Evolutionary conservation across 2,797 vertebrate genomes (phyloP).

Genomic region (Helostoma temminkii): DNA sequence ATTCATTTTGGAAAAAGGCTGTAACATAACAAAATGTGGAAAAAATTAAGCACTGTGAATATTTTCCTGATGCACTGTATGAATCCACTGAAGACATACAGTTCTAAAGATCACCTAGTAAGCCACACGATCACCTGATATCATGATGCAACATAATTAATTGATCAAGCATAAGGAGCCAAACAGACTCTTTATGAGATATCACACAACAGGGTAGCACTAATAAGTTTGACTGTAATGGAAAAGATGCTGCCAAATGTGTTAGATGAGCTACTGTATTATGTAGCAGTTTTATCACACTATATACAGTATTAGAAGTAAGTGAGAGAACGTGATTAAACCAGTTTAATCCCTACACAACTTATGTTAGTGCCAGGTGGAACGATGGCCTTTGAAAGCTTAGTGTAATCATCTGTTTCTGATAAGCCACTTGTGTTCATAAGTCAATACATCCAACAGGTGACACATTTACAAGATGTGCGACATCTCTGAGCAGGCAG

Average conservation of each 20-base stretch:
- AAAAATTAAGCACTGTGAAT: too few species aligned
- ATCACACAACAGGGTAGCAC: conserved; percentile 1
- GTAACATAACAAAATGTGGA: too few species aligned
- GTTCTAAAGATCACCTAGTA: conserved; percentile 15
- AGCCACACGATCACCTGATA: background rate
- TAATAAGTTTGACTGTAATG: conserved; percentile 3
- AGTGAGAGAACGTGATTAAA: conserved; percentile 54
- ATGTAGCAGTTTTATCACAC: conserved; percentile 25
- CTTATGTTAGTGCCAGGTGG: conserved; percentile 39
- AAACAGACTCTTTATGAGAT: background rate
- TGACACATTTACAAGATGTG: conserved; percentile 50
- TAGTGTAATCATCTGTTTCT: conserved; percentile 59
- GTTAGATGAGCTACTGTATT: conserved; percentile 11
- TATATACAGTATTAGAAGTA: conserved; percentile 28
- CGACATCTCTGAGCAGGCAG: conserved; percentile 26
- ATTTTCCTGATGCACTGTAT: too few species aligned
- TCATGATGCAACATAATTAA: background rate
- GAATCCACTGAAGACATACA: background rate
- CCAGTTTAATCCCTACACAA: conserved; percentile 41
- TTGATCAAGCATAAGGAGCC: background rate
- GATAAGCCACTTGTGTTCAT: conserved; percentile 58
- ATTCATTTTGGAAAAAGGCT: too few species aligned
- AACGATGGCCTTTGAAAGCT: conserved; percentile 50
- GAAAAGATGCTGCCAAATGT: background rate
- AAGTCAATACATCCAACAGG: conserved; percentile 42